Base-by-base conservation (phyloP, 2,113 vertebrate species). In the Heteronetta atricapilla region DNA sequence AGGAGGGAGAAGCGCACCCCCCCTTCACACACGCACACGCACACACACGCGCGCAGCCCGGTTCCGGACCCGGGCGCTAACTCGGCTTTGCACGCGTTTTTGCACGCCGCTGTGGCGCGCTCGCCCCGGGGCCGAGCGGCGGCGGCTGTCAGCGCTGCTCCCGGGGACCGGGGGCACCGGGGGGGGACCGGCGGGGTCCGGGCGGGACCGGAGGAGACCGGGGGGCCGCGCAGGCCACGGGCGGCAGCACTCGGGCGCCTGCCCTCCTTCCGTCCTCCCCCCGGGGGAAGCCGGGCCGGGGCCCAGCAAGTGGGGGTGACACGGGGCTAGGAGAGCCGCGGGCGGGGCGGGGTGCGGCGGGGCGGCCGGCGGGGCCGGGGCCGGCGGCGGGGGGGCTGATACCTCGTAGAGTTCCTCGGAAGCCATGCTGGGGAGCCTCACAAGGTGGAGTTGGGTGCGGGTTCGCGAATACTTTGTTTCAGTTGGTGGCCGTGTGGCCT, bases 381-480 rank as follows among this genome's bases (percentile, higher is more conserved):
- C 50, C 25, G 81, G 80, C 46, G 33, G 68, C 68, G 81, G 80
- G 38, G 89, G 87, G 78, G 70, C 88, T 92, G 73, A 89, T 98
- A 98, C 98, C 98, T 98, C 98, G 90, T 98, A 98, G 96, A 98
- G 98, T 97, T 98, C 98, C 97, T 98, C 98, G 94, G 98, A 98
- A 96, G 98, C 98, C 98, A 98, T 98, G 98, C 97, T 97, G 46
- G 92, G 97, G 94, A 92, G 93, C 90, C 93, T 91, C 93, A 88
- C 94, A 82, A 94, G 94, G 95, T 92, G 93, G 93, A 95, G 93
- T 94, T 94, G 95, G 95, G 96, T 93, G 95, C 92, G 72, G 94
- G 90, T 91, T 92, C 82, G 96, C 89, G 94, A 89, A 95, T 92
- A 98, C 97, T 98, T 98, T 98, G 97, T 98, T 97, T 95, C 96